A percentile compares a stretch with the other conserved stretches of the same genome.
Conservation (phyloP, 2,113 vertebrate genomes). For the Alouatta palliata region DNA sequence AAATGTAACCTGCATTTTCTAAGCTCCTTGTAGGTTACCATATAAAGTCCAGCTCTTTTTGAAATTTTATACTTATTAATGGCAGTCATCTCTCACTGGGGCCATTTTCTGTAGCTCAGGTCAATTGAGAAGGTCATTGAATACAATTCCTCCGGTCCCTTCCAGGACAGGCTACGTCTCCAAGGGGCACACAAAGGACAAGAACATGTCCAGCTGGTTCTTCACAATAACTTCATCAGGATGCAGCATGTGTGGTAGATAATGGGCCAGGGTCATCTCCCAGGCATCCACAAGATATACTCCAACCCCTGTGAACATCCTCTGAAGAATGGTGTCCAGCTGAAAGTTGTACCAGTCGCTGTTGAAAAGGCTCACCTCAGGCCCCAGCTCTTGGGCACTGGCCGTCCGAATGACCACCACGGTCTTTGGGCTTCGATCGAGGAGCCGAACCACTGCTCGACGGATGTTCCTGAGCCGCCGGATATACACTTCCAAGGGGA, state of each 20-base stretch:
- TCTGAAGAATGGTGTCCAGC: constrained; percentile 90
- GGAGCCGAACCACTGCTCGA: constrained; percentile 88
- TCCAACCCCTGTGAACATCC: constrained; percentile 93
- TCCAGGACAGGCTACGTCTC: constrained; percentile 75
- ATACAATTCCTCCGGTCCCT: neutral
- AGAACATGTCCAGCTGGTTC: constrained; percentile 92
- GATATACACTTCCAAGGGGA: constrained; percentile 94
- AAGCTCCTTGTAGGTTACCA: constrained; percentile 50
- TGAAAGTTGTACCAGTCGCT: constrained; percentile 98
- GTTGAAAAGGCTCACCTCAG: constrained; percentile 95
- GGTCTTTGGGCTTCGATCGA: constrained; percentile 93
- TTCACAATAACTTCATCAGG: constrained; percentile 91
- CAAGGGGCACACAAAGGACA: constrained; percentile 92
- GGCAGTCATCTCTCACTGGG: neutral
- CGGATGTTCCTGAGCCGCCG: constrained; percentile 93
- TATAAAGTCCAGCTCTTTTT: constrained; percentile 37
- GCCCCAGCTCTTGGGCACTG: constrained; percentile 92
- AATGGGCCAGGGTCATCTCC: constrained; percentile 96
- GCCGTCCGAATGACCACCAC: constrained; percentile 90
- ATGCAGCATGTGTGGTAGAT: constrained; percentile 93
- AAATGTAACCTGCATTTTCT: constrained; percentile 53
- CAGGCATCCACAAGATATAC: constrained; percentile 96
- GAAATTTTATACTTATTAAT: neutral
- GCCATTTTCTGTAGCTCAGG: neutral
- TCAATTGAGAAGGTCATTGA: neutral